These are phyloP conservation scores for Phenganax marumi DNA, from an alignment of 92 coral and sea anemone genomes.

Conservation along the genomic window DNA sequence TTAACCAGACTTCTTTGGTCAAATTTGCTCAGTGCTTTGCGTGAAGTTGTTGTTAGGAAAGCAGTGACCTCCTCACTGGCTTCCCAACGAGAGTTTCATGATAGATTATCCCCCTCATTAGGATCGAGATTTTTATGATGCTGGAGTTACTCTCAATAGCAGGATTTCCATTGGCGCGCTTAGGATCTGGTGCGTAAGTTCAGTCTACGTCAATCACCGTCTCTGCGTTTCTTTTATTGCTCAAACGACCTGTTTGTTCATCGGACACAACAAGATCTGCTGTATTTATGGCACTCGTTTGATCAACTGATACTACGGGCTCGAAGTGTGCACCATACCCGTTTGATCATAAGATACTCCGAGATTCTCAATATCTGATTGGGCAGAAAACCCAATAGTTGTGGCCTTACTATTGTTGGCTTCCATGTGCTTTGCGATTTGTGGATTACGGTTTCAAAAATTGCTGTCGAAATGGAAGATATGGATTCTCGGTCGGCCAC, in stretches of 20 bases:
- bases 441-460: neutral
- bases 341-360: slow-evolving; percentile 2
- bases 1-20: neutral
- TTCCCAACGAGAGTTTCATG: slow-evolving; percentile 19
- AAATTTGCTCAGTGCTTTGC: neutral
- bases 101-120: slow-evolving; percentile 14
- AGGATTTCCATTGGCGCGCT: neutral
- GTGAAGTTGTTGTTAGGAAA: slow-evolving; percentile 1
- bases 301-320: slow-evolving; percentile 5
- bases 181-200: neutral
- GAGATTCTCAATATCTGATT: neutral
- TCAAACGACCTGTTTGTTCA: slow-evolving; percentile 1
- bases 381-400: neutral
- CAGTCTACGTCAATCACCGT: slow-evolving; percentile 4
- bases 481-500: slow-evolving; percentile 3
- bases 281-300: slow-evolving; percentile 7
- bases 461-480: slow-evolving; percentile 4
- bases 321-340: neutral
- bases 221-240: neutral
- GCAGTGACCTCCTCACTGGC: slow-evolving; percentile 19
- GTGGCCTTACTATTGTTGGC: neutral
- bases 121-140: neutral
- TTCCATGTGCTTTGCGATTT: neutral
- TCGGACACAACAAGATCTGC: neutral
- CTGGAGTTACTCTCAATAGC: neutral